Evolutionary conservation across 1,140 invertebrate species (phyloP), one percentile per base, ranked within the genome.

Genomic region (Leptopilina clavipes): DNA sequence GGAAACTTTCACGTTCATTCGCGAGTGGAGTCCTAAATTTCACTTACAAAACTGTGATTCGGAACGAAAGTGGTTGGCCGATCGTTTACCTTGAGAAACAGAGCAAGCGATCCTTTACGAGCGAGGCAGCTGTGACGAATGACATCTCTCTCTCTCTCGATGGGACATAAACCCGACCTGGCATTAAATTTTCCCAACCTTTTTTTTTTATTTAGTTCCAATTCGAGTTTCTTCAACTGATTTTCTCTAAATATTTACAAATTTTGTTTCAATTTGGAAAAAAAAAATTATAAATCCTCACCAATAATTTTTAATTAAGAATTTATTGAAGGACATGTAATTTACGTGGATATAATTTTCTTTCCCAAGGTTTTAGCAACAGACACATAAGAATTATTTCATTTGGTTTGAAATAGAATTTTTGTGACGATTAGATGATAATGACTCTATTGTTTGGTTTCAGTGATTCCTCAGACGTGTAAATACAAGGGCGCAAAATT

Each of bases 381-480:
- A 7, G 2, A n/a, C n/a, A n/a, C n/a, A n/a, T n/a, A n/a, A 54
- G 52, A 17, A 3, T 54, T 3, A 17, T 19, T 54, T 54, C 17
- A 3, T 18, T 54, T 19, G n/a, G 2, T 18, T 18, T n/a, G 71
- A 59, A 52, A 72, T 77, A 44, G 11, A 44, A 19, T 74, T 48
- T 72, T 54, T 75, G 22, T 72, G 40, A 14, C 22, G 48, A 74
- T 74, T 48, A 40, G 71, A 59, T 54, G 74, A 19, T 71, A 48
- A 37, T 56, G 19, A 74, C n/a, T 77, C 70, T 48, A 45, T 73
- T 45, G 40, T 74, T 79, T 77, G 11, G 70, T 93, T 93, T 44
- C 93, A 98, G 97, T 97, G 93, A 97, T 98, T 85, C 97, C 97
- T 1, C 96, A 97, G 86, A 95, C 94, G 19, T 98, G 97, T 86